phyloP scores from a whole-genome alignment of 2,797 vertebrate species.

The Acanthiza pusilla region DNA sequence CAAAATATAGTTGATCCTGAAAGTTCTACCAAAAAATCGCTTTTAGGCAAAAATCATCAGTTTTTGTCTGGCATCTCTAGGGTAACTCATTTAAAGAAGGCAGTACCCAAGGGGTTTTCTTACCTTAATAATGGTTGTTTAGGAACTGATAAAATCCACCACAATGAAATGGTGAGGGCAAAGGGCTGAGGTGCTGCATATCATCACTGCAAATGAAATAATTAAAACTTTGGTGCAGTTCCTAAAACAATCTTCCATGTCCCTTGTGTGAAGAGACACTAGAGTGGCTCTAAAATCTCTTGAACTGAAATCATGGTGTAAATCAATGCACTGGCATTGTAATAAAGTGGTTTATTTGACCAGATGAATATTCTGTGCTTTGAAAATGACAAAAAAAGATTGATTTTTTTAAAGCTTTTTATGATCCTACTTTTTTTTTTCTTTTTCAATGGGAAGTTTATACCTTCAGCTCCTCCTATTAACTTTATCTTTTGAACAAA shows the following conservation, averaged over 20 bases:
- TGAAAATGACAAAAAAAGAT: slow-evolving; percentile 5
- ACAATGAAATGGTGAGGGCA: slow-evolving; percentile 8
- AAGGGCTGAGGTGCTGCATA: not conserved
- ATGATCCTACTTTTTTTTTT: not conserved
- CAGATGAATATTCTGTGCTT: slow-evolving; percentile 8
- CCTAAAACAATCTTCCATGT: not conserved
- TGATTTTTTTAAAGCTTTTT: slow-evolving; percentile 26
- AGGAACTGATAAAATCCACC: not conserved
- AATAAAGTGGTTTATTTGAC: slow-evolving; percentile 32
- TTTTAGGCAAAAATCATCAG: not conserved
- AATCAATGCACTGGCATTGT: slow-evolving; percentile 12
- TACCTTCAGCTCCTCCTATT: not conserved
- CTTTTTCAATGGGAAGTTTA: not conserved
- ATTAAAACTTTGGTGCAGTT: not conserved
- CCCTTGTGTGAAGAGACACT: not conserved
- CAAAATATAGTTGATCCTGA: not conserved
- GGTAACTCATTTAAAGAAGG: slow-evolving; percentile 9
- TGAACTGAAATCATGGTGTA: not conserved
- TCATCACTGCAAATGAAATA: not conserved
- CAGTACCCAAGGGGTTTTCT: not conserved
- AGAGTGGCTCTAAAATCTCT: not conserved
- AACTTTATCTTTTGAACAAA: slow-evolving; percentile 1
- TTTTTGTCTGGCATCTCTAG: not conserved
- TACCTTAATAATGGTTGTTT: not conserved
- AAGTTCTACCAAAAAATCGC: not conserved